Evolutionary conservation across 2,888 invertebrate genomes (phyloP).

Genomic region (Lamellibrachia columna): DNA sequence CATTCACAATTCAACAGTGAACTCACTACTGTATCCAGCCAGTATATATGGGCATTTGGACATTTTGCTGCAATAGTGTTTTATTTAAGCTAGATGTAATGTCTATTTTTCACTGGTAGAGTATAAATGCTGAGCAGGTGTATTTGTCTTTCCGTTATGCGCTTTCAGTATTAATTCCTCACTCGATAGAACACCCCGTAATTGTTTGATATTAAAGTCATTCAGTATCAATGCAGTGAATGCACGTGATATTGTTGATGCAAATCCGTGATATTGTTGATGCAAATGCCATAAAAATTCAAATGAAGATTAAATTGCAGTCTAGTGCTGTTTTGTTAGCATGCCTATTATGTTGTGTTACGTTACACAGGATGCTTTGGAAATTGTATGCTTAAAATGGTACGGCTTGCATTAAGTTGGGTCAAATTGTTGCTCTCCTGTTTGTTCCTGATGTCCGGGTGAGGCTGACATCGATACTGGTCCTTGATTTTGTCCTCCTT

Average conservation of each 20-base stretch:
- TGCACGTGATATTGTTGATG: not conserved
- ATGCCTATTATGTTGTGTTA: not conserved
- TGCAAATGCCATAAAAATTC: not conserved
- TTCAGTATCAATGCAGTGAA: not conserved
- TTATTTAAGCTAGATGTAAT: not conserved
- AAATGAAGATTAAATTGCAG: not conserved
- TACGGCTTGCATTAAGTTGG: not conserved
- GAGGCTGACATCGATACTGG: no score
- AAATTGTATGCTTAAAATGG: not conserved
- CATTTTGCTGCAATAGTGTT: no score
- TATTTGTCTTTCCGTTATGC: not conserved
- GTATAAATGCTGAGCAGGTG: not conserved
- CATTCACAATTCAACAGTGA: no score
- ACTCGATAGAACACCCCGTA: not conserved
- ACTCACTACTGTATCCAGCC: no score
- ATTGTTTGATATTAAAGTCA: not conserved
- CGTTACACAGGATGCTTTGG: not conserved
- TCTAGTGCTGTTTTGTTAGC: not conserved
- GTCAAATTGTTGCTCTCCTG: not conserved
- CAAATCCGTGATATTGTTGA: constrained; percentile 6
- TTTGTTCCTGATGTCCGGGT: no score
- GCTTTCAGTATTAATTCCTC: not conserved
- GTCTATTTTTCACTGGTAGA: not conserved
- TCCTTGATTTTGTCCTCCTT: no score
- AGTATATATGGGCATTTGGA: no score